Evolutionary conservation across 2,888 invertebrate genomes (phyloP).

Genomic region (Congeria kusceri): DNA sequence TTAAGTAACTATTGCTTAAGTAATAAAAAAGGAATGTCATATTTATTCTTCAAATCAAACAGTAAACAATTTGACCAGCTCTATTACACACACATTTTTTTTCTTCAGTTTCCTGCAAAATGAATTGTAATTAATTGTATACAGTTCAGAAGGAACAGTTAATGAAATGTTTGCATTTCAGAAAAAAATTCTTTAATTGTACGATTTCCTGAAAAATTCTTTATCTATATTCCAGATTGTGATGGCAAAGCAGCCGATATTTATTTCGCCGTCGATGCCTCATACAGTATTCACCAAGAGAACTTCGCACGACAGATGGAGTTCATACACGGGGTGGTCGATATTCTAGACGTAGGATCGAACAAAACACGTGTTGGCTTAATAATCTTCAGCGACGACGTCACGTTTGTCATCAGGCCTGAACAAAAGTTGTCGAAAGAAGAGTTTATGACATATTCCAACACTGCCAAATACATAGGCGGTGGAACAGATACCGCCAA

Average conservation of each 20-base stretch:
- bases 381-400: slow-evolving; percentile 67
- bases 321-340: slow-evolving; percentile 68
- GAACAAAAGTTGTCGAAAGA: slow-evolving; percentile 55
- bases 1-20: no score
- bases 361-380: slow-evolving; percentile 71
- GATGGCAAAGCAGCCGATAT: slow-evolving; percentile 71
- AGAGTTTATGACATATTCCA: slow-evolving; percentile 54
- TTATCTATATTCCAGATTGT: slow-evolving; percentile 64
- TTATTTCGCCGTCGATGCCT: slow-evolving; percentile 72
- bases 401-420: slow-evolving; percentile 62
- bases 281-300: slow-evolving; percentile 75
- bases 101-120: no score
- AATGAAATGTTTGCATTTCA: no score
- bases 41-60: no score
- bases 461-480: slow-evolving; percentile 59
- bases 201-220: neutral
- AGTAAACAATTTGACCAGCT: no score
- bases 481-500: slow-evolving; percentile 73
- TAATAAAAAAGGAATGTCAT: no score
- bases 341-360: slow-evolving; percentile 69
- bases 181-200: no score
- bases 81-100: no score
- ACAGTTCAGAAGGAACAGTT: no score
- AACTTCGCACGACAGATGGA: slow-evolving; percentile 74
- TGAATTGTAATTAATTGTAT: no score